These are phyloP conservation scores for Torymus auratus DNA, from an alignment of 2,888 invertebrate species.

Conservation along the genomic window DNA sequence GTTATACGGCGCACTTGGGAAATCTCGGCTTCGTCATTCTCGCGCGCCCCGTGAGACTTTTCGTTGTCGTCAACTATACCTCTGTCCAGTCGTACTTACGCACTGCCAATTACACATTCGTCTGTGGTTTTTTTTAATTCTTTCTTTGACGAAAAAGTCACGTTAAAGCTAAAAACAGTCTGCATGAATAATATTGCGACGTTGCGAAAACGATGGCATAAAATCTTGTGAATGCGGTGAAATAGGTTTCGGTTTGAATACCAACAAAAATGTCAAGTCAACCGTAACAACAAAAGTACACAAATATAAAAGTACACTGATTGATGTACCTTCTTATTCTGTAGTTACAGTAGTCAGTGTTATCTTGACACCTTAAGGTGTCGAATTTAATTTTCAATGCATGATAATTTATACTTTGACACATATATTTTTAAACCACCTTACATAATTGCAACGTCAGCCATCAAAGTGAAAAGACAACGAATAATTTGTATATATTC, in stretches of 20 bases:
- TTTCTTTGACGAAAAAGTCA: not conserved
- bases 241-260: no score
- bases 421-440: not conserved
- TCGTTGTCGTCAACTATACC: not conserved
- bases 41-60: not conserved
- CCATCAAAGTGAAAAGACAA: not conserved
- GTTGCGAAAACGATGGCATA: not conserved
- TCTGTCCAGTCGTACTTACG: no score
- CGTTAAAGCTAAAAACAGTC: no score
- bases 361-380: no score
- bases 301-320: no score
- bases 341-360: no score
- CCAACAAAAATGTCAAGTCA: no score
- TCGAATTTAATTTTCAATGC: not conserved
- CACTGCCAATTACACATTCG: no score
- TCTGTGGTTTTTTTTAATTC: not conserved
- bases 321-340: no score
- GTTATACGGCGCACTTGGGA: conserved; percentile 1
- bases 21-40: not conserved
- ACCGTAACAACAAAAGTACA: no score
- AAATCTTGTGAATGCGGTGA: no score
- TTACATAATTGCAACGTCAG: not conserved
- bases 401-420: conserved; percentile 37
- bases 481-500: not conserved
- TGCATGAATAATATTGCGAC: not conserved